Evolutionary conservation across 2,888 invertebrate species (phyloP).

Genomic region (Diloba caeruleocephala): DNA sequence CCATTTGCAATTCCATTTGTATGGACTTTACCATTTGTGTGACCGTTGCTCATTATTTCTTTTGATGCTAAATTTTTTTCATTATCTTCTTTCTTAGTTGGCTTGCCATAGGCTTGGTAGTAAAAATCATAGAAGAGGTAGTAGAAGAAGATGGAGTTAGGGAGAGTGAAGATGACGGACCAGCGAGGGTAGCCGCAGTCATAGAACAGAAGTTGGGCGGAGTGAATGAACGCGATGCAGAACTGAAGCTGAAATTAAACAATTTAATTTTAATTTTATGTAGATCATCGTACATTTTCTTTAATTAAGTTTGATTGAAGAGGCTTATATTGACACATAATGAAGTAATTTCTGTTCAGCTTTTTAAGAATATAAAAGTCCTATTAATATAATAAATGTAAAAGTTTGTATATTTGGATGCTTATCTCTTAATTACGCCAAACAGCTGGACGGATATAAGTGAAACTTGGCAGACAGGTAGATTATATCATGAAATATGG

Average conservation of each 20-base stretch:
- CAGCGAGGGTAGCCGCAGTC: constrained; percentile 97
- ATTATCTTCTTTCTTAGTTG: constrained; percentile 48
- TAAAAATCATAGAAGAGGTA: constrained; percentile 98
- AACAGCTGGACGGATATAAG: no score
- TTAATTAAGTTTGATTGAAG: no score
- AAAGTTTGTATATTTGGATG: no score
- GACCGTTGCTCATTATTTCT: constrained; percentile 57
- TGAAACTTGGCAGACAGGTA: no score
- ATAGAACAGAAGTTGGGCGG: constrained; percentile 94
- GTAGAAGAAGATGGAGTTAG: constrained; percentile 97
- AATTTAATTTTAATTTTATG: not conserved
- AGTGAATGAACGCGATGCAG: constrained; percentile 95
- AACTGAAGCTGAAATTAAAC: constrained; percentile 94
- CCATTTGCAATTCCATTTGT: constrained; percentile 49
- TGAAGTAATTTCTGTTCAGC: no score
- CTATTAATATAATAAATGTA: no score
- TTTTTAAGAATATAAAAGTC: no score
- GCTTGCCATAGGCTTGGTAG: constrained; percentile 91
- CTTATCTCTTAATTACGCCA: no score
- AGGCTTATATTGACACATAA: no score
- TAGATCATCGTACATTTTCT: no score
- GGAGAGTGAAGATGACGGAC: constrained; percentile 94
- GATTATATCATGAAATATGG: no score
- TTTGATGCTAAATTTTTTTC: constrained; percentile 59
- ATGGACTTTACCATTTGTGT: constrained; percentile 54